Conservation (phyloP, 92 coral and sea anemone genomes). For the Phenganax subtilis region DNA sequence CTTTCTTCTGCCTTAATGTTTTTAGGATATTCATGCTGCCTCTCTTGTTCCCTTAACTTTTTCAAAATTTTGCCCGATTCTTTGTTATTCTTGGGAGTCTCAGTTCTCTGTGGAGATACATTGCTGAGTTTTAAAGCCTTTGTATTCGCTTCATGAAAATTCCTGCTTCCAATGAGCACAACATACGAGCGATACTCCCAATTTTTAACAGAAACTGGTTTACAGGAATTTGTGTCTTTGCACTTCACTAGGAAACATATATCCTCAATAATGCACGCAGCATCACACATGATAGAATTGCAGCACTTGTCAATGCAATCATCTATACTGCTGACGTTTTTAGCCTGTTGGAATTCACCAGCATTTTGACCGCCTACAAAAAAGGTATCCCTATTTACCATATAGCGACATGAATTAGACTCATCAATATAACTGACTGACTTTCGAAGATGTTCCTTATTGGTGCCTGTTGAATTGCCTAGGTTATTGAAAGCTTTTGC, state of each 20-base stretch:
- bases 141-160: not conserved
- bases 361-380: conserved; percentile 59
- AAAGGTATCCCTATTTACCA: conserved; percentile 31
- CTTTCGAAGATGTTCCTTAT: conserved; percentile 15
- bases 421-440: not conserved
- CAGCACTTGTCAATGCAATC: conserved; percentile 57
- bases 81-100: not conserved
- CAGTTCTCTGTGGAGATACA: not conserved
- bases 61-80: not conserved
- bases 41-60: not conserved
- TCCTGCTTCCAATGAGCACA: conserved; percentile 25
- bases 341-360: conserved; percentile 49
- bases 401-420: not conserved
- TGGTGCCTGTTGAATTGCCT: not conserved
- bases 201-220: conserved; percentile 40
- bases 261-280: conserved; percentile 53
- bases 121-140: not conserved
- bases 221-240: conserved; percentile 48
- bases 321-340: conserved; percentile 18
- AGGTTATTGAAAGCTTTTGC: not conserved
- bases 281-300: conserved; percentile 49
- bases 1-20: not conserved
- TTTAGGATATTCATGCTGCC: not conserved
- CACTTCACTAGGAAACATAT: conserved; percentile 63
- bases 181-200: conserved; percentile 46